A percentile compares a stretch with the other conserved stretches of the same genome.
These are phyloP conservation scores for Drosophila truncata DNA, from an alignment of 1,140 invertebrate species.

Conservation along the genomic window DNA sequence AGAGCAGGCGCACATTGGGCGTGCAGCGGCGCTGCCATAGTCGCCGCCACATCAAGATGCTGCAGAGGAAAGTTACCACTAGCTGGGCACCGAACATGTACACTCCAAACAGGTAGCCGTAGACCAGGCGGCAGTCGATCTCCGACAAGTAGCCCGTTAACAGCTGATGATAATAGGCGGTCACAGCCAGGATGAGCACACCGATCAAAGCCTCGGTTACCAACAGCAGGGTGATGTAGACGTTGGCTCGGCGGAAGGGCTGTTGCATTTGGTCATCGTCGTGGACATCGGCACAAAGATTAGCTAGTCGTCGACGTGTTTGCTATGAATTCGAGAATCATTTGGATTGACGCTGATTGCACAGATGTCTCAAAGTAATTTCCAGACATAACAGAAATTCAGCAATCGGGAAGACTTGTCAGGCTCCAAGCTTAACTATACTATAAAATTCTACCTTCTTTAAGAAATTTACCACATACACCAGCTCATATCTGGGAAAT, in stretches of 20 bases:
- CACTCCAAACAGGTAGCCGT: constrained; percentile 56
- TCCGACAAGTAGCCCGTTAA: constrained; percentile 61
- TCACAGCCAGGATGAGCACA: constrained; percentile 59
- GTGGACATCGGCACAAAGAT: constrained; percentile 17
- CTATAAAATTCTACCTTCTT: neutral
- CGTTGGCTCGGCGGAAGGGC: constrained; percentile 66
- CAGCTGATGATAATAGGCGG: constrained; percentile 61
- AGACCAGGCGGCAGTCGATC: constrained; percentile 50
- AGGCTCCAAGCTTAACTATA: neutral
- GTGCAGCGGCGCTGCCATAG: constrained; percentile 71
- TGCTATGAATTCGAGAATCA: constrained; percentile 30
- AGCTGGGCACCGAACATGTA: constrained; percentile 69
- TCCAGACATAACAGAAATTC: neutral
- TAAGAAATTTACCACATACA: neutral
- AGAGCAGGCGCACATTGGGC: constrained; percentile 64
- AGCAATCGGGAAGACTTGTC: neutral
- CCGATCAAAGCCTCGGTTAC: constrained; percentile 68
- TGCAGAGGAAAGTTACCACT: constrained; percentile 62
- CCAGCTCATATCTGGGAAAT: neutral
- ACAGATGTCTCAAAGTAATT: neutral
- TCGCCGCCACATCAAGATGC: constrained; percentile 66
- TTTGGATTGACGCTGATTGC: constrained; percentile 13
- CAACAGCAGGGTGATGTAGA: constrained; percentile 63
- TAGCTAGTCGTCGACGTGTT: constrained; percentile 9
- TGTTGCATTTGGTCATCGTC: constrained; percentile 81